phyloP scores from a whole-genome alignment of 2,888 invertebrate species.

The Lepidochrysops patricia region DNA sequence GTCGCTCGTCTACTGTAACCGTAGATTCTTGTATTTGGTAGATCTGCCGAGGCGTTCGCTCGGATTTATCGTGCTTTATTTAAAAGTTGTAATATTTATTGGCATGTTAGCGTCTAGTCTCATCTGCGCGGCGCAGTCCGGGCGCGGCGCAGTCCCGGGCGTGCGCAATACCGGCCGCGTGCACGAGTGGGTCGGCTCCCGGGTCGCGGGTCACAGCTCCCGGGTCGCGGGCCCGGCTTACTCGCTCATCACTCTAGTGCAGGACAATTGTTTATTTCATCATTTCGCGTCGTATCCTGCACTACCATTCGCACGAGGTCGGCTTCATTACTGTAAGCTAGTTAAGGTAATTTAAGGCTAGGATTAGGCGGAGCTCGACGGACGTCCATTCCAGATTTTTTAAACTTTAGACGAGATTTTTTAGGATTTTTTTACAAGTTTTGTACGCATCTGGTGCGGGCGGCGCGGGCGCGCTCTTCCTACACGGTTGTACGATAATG shows the following conservation, averaged over 20 bases:
- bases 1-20: conserved; percentile 57
- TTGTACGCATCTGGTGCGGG: conserved; percentile 35
- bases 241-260: neutral
- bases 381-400: conserved; percentile 51
- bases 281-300: conserved; percentile 5
- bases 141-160: too few relatives aligned
- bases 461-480: conserved; percentile 35
- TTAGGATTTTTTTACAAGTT: conserved; percentile 26
- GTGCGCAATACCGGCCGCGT: conserved; percentile 56
- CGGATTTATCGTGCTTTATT: conserved; percentile 51
- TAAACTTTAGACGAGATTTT: conserved; percentile 33
- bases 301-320: conserved; percentile 29
- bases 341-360: conserved; percentile 55
- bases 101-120: conserved; percentile 63
- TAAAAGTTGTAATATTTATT: conserved; percentile 52
- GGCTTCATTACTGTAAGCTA: conserved; percentile 48
- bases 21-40: conserved; percentile 52
- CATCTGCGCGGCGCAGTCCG: conserved; percentile 41
- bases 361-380: conserved; percentile 37
- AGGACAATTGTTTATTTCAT: conserved; percentile 2
- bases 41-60: conserved; percentile 56
- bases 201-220: neutral
- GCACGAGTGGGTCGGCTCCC: conserved; percentile 5
- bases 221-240: neutral
- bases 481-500: conserved; percentile 68